Base-by-base conservation (phyloP, 2,888 invertebrate genomes). In the Plebejus argus region DNA sequence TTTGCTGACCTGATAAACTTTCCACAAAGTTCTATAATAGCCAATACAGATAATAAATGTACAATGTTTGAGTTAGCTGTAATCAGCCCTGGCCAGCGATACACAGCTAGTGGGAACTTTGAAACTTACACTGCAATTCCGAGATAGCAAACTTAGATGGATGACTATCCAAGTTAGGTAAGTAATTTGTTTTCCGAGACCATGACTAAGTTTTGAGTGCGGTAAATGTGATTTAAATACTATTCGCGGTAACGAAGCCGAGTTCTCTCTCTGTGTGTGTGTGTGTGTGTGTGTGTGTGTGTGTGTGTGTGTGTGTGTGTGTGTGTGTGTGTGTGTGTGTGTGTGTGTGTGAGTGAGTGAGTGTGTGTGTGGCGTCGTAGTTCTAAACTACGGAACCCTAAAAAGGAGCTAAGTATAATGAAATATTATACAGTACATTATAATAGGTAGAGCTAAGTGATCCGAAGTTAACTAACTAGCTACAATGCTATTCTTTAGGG, bases 121-220 rank as follows among this genome's bases (percentile, higher is more conserved):
- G 82, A 76, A 84, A 87, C 82, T 87, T 85, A 76, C 58, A 78
- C 77, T 78, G 80, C 79, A 79, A 70, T 77, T 78, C 76, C 70
- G 76, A 82, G 81, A 83, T 81, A 70, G 78, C 80, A 83, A 88
- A 89, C 86, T 89, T 88, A 87, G 87, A 89, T 88, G 86, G 83
- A 82, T 80, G 80, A 82, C 80, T 82, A 85, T 85, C 82, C 84
- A 82, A 78, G 76, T 72, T 79, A 70, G 71, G 74, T 77, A 39
- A 76, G 78, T 78, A 79, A 80, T 80, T 80, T 78, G 79, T 78
- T 78, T 71, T 78, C 76, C 18, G 78, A 49, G 77, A 77, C 56
- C 49, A 56, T 56, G 72, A 78, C 78, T 45, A 80, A 72, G 72
- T 39, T 61, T 77, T 72, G 39, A 71, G 70, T 18, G 18, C 18